Conservation (phyloP, 2,797 vertebrate species). For the Lepus townsendii region DNA sequence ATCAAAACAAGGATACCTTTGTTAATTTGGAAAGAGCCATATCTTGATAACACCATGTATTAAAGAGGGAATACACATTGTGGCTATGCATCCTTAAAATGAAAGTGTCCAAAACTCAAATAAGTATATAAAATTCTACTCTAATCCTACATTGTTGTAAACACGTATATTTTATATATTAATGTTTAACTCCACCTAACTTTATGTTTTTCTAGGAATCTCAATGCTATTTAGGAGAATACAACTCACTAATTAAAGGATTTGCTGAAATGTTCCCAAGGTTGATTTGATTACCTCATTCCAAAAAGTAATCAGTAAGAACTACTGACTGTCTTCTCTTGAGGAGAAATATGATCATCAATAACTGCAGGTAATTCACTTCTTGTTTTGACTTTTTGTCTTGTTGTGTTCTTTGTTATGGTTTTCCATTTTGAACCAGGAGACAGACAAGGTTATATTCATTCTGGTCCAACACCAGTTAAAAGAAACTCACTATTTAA, state of each 20-base stretch:
- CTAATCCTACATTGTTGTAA: neutral
- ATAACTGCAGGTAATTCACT: neutral
- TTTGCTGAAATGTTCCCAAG: neutral
- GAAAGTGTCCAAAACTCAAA: neutral
- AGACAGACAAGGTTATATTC: neutral
- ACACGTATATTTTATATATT: neutral
- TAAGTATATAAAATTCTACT: neutral
- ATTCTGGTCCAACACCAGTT: neutral
- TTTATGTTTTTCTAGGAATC: neutral
- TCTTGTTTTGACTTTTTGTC: neutral
- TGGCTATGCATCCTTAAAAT: slow-evolving; percentile 17
- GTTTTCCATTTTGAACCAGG: neutral
- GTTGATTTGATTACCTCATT: slow-evolving; percentile 44
- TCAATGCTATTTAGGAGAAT: neutral
- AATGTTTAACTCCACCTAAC: neutral
- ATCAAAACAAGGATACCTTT: neutral
- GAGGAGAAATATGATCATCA: neutral
- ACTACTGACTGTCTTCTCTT: neutral
- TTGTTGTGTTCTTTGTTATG: neutral
- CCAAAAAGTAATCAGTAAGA: neutral
- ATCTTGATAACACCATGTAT: neutral
- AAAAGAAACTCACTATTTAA: neutral
- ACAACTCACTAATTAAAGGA: neutral
- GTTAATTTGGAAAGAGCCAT: neutral
- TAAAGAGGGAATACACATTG: neutral